Conservation (phyloP, 30 jellyfish, hydroid and myxozoan genomes). For the Cassiopea andromeda region DNA sequence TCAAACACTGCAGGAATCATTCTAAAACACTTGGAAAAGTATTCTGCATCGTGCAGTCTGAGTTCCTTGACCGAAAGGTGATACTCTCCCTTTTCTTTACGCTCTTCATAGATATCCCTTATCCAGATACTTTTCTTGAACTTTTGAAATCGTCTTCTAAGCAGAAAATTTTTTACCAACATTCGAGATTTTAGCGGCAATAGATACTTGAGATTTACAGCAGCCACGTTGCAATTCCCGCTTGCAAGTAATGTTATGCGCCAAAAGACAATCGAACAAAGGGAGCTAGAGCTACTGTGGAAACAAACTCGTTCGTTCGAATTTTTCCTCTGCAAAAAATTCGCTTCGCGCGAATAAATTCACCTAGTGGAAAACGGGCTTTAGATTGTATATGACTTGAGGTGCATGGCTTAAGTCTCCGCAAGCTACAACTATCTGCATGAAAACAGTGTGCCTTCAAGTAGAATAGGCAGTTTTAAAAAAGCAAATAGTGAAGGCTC, state of each 20-base stretch:
- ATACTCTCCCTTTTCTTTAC: background rate
- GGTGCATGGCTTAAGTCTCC: no score
- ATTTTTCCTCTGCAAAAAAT: no score
- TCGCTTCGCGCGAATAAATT: no score
- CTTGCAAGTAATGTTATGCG: no score
- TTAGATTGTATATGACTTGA: background rate
- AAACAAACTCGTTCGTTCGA: no score
- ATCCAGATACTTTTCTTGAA: background rate
- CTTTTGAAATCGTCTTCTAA: background rate
- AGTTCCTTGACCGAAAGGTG: background rate
- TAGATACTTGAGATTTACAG: background rate
- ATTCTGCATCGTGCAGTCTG: background rate
- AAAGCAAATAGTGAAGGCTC: no score
- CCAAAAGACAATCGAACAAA: no score
- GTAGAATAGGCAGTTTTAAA: no score
- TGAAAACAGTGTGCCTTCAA: no score
- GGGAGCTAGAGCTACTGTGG: no score
- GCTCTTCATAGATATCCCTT: background rate
- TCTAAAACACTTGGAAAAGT: background rate
- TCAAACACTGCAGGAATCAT: background rate
- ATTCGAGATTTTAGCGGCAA: background rate
- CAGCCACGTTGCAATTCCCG: background rate
- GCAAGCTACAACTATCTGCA: no score
- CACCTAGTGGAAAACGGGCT: background rate
- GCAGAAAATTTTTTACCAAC: background rate